Base-by-base conservation (phyloP, 2,888 invertebrate species). In the Galerucella calmariensis region DNA sequence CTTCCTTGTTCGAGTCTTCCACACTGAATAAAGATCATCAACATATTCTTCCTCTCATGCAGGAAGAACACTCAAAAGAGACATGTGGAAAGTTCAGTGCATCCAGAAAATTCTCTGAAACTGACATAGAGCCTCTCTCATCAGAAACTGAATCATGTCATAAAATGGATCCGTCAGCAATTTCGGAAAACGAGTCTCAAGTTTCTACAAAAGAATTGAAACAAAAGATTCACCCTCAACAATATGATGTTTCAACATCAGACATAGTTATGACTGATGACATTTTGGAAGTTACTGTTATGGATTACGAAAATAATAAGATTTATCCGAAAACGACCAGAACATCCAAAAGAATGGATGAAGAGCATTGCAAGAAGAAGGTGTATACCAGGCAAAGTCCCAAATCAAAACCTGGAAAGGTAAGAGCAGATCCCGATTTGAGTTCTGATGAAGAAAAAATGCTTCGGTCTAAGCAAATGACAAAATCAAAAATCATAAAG, bases 181-280 rank as follows among this genome's bases (percentile, higher is more conserved):
- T 80, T 51, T 82, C 83, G 35, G 84, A 83, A 67, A 84, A 82
- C 46, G 85, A 84, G 73, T 85, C 85, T 2, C 82, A 82, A 67
- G 78, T 82, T 62, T 85, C 85, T 8, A 82, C 83, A 16, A 81
- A 84, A 62, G 85, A 85, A 74, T 77, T 80, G 16, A 75, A 74
- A 16, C 74, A 72, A 14, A 53, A 41, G 14, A 62, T 8, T 9
- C 46, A 51, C 65, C 67, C 68, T 4, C 61, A 65, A 12, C n/a
- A 24, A 24, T 78, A 77, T 67, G 81, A 79, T 46, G 81, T 82
- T 67, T 79, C 79, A 58, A 77, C 82, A 44, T 84, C 86, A 46
- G 86, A 88, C 79, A 88, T 88, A 62, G 81, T 84, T 14, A 88
- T 89, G 88, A 86, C 83, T 44, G 88, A 87, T 78, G 88, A 88